Evolutionary conservation across 2,113 vertebrate genomes (phyloP), one percentile per base, ranked within the genome.

Genomic region (Eurypyga helias): DNA sequence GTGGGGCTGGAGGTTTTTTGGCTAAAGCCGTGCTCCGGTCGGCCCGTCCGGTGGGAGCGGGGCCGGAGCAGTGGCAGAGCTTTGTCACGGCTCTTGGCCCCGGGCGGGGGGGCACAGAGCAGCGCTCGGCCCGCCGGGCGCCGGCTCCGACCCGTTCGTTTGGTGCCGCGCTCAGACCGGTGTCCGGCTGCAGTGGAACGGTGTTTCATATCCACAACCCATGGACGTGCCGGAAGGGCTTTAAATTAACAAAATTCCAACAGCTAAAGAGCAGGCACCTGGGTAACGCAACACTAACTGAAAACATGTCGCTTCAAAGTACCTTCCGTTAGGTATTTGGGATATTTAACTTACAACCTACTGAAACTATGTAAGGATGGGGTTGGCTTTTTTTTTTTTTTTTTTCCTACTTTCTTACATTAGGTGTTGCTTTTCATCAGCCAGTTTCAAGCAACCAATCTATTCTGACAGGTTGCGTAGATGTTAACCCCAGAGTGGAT

Each of bases 81-180:
- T 1, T 6, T 9, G 8, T 8, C 31, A 7, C 8, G 41, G 4
- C 34, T 8, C 25, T 7, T 0, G 0, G 0, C 51, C 10, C 70
- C 3, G 29, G 17, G 69, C 41, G 46, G 2, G 3, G 43, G 2
- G 45, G 15, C 33, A 17, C 36, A 17, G 58, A 3, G 41, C 10
- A 41, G 41, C 41, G 41, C 41, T 41, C 41, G 41, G 41, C 41
- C 41, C 41, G 41, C 41, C 41, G 41, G 41, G 41, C 41, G 41
- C 41, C 41, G 9, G 41, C 41, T 41, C 41, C 41, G 41, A 41
- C 41, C 41, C 4, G 1, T 8, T 33, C 5, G 3, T 18, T 12
- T 15, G 26, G 28, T 25, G 2, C 41, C 0, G 0, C 0, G 18
- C 33, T 28, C 17, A 1, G 36, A 4, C 6, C 0, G 10, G 11